Evolutionary conservation across 2,888 invertebrate genomes (phyloP).

Genomic region (Meloe dianella): DNA sequence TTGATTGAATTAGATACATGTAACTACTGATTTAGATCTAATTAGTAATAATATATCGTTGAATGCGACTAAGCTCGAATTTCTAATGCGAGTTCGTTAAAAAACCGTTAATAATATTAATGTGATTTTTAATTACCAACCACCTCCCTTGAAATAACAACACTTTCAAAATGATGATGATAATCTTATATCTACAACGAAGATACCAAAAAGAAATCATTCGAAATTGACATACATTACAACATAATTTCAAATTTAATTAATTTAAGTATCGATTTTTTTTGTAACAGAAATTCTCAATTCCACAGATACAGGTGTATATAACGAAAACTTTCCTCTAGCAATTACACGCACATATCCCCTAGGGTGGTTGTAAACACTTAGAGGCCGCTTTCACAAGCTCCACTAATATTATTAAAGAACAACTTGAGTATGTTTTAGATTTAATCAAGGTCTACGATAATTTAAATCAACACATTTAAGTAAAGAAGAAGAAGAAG

Average conservation of each 20-base stretch:
- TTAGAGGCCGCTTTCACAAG: background rate
- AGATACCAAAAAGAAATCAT: no score
- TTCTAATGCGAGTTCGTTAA: no score
- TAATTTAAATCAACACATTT: conserved; percentile 2
- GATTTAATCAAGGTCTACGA: background rate
- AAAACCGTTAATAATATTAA: no score
- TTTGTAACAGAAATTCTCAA: background rate
- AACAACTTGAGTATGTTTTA: background rate
- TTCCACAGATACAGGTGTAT: background rate
- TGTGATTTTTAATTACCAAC: no score
- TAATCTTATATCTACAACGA: no score
- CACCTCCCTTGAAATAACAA: no score
- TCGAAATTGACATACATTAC: no score
- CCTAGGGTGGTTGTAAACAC: background rate
- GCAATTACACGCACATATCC: background rate
- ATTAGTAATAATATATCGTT: no score
- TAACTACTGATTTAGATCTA: background rate
- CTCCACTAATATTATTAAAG: background rate
- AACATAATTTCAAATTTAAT: no score
- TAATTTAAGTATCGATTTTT: background rate
- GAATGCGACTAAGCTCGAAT: no score
- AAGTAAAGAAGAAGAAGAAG: background rate
- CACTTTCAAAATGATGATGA: no score
- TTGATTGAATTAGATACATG: background rate
- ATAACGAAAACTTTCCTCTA: background rate